phyloP scores from a whole-genome alignment of 2,113 vertebrate species.

The Piprites chloris region DNA sequence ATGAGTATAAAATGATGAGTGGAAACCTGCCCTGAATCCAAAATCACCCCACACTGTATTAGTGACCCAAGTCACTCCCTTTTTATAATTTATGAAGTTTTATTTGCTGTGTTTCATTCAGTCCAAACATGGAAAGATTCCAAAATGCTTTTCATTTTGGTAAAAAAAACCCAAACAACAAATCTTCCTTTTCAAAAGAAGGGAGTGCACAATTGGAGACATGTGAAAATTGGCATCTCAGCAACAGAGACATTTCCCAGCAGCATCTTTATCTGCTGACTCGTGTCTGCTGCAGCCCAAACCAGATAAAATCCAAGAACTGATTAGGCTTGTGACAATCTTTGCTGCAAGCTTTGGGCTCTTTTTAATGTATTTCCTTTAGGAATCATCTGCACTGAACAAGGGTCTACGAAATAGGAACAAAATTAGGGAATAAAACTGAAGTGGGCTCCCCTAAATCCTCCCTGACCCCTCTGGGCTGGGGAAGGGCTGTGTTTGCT shows the following conservation, averaged over 20 bases:
- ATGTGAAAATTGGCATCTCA: background rate
- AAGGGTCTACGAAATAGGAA: background rate
- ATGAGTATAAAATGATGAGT: background rate
- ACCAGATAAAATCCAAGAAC: background rate
- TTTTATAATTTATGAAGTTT: background rate
- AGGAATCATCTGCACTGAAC: background rate
- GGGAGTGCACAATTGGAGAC: background rate
- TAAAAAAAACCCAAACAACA: fast-evolving
- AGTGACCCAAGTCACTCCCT: background rate
- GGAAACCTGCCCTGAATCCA: background rate
- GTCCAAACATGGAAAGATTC: background rate
- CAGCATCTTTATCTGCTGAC: background rate
- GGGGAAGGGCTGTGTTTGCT: background rate
- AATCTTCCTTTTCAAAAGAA: background rate
- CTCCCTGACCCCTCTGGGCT: too few relatives aligned
- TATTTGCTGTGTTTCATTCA: background rate
- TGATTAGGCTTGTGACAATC: background rate
- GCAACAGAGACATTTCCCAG: background rate
- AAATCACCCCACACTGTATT: fast-evolving
- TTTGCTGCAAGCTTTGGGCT: background rate
- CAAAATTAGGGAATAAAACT: background rate
- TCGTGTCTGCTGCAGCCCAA: background rate
- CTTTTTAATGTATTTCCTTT: background rate
- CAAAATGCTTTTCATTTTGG: background rate
- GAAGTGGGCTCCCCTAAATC: background rate